Evolutionary conservation across 2,888 invertebrate genomes (phyloP).

Genomic region (Arrhopalites spinosus): DNA sequence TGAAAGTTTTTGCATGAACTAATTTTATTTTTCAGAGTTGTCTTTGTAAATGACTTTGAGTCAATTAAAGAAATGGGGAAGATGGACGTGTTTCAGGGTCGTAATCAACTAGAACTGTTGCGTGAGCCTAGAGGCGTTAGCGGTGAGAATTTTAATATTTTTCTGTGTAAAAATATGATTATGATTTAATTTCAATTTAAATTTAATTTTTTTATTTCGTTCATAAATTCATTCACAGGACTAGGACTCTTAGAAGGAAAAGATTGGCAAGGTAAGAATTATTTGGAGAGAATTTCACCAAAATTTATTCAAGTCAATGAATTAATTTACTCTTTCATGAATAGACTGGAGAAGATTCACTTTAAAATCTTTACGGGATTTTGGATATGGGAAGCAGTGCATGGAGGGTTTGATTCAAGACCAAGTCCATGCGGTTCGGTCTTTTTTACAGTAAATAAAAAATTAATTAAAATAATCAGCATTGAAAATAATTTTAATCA

Average conservation of each 20-base stretch:
- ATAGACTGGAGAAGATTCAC: slow-evolving; percentile 50
- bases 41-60: slow-evolving; percentile 51
- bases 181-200: not conserved
- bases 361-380: slow-evolving; percentile 46
- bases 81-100: slow-evolving; percentile 48
- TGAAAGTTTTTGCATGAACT: not conserved
- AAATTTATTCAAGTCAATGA: no score
- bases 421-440: slow-evolving; percentile 36
- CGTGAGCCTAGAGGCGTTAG: slow-evolving; percentile 42
- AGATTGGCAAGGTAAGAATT: slow-evolving; percentile 41
- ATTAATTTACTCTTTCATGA: not conserved
- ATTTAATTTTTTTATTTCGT: no score
- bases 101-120: slow-evolving; percentile 46
- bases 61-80: slow-evolving; percentile 49
- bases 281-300: no score
- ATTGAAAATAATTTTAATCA: not conserved
- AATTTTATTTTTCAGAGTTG: slow-evolving; percentile 42
- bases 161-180: not conserved
- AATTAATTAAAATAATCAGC: not conserved
- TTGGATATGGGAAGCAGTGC: slow-evolving; percentile 50
- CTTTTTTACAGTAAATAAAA: slow-evolving; percentile 15
- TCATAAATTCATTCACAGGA: slow-evolving; percentile 34
- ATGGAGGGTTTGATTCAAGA: slow-evolving; percentile 52
- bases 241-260: slow-evolving; percentile 49
- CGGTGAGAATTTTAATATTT: slow-evolving; percentile 40